Conservation (phyloP, 2,113 vertebrate species). For the Notarius quadriscutis region DNA sequence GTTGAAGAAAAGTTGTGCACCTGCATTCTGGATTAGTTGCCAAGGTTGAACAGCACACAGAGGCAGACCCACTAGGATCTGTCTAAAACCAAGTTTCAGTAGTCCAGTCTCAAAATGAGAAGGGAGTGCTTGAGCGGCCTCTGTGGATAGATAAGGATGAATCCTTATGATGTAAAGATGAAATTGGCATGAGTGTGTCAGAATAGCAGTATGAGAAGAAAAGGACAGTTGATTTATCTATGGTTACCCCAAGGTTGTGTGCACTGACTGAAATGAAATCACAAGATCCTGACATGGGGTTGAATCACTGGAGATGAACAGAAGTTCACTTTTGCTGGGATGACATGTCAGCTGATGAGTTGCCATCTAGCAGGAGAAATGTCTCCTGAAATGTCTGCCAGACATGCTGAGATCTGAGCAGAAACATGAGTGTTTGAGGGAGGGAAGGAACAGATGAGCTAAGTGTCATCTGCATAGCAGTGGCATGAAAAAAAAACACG, state of each 20-base stretch:
- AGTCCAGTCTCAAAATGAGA: neutral
- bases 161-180: neutral
- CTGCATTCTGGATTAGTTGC: neutral
- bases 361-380: no score
- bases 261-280: neutral
- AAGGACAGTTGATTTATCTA: neutral
- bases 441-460: neutral
- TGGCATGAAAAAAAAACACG: neutral
- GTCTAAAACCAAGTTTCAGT: neutral
- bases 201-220: neutral
- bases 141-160: neutral
- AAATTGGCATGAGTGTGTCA: neutral
- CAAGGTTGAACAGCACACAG: neutral
- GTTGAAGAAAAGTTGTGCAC: neutral
- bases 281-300: neutral
- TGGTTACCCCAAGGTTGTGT: neutral
- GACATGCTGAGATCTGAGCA: neutral
- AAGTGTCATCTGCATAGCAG: neutral
- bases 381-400: neutral
- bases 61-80: neutral
- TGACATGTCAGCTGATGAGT: neutral
- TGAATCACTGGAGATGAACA: neutral
- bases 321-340: neutral
- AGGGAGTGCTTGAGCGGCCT: neutral
- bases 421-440: neutral